Evolutionary conservation across 2,888 invertebrate genomes (phyloP), one percentile per base, ranked within the genome.

Genomic region (Luperina nickerlii): DNA sequence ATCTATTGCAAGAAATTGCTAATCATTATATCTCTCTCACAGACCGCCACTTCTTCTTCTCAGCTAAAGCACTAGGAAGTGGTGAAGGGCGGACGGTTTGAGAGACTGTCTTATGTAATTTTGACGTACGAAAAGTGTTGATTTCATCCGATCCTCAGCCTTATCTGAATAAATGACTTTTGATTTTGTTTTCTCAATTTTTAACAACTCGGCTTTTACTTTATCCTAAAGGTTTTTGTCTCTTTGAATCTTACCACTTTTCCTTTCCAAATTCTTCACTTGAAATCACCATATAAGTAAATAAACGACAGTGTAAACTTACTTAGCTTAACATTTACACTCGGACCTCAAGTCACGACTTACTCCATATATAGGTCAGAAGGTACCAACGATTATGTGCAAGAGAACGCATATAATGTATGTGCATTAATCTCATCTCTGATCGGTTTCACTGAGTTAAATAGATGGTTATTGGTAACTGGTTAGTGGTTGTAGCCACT

Each of bases 311-410:
- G 67, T 62, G 67, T 79, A 42, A 86, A 76, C 60, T 67, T 57
- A 76, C 60, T 65, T 57, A 71, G 38, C 48, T 18, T 75, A 76
- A 70, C 68, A 67, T 85, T 78, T 68, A 78, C 42, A 20, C 68
- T 73, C 20, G n/a, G 62, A 60, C 57, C 48, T 60, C 27, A 7
- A 66, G 80, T 85, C 84, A 85, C 87, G 85, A 85, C 62, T 73
- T 73, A 24, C n/a, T 51, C 79, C 80, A 51, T 83, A 76, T 75
- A 80, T 54, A 75, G 69, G 15, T n/a, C 20, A 65, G 5, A 32
- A 57, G 38, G n/a, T 62, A 45, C 32, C 11, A 18, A 62, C 67
- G 69, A 63, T 66, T 78, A 82, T 78, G 57, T 77, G 68, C 60
- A 42, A 74, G 27, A 54, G 57, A 74, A 71, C 70, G 70, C 51